A percentile compares a stretch with the other conserved stretches of the same genome.
Evolutionary conservation across 2,797 vertebrate genomes (phyloP).

Genomic region (Thalassophryne amazonica): DNA sequence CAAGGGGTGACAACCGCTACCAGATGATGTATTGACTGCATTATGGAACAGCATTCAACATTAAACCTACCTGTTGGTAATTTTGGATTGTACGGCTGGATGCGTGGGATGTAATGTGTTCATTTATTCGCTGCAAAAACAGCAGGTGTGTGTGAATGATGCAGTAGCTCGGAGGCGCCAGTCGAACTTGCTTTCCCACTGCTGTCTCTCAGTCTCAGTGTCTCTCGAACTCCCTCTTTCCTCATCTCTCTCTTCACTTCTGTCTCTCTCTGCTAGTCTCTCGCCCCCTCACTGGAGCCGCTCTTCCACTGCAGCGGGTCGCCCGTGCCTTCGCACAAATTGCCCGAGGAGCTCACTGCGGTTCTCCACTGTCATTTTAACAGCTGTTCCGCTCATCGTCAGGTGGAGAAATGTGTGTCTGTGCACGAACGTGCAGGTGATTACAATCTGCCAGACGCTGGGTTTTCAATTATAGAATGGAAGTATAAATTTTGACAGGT

Average conservation of each 20-base stretch:
- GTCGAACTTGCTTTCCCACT: constrained; percentile 10
- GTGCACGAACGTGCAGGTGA: constrained; percentile 18
- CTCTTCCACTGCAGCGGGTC: constrained; percentile 41
- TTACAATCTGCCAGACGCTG: constrained; percentile 26
- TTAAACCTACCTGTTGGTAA: constrained; percentile 36
- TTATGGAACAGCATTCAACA: not conserved
- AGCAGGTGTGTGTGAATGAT: constrained; percentile 50
- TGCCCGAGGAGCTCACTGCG: constrained; percentile 40
- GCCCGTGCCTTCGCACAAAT: constrained; percentile 8
- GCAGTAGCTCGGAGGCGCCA: constrained; percentile 27
- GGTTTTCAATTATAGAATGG: constrained; percentile 41
- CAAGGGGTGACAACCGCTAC: not conserved
- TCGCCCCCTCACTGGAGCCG: not conserved
- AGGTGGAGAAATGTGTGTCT: constrained; percentile 23
- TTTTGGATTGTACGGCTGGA: not conserved
- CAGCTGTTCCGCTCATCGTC: constrained; percentile 51
- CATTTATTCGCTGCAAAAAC: constrained; percentile 48
- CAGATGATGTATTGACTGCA: too few species aligned
- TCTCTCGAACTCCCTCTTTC: not conserved
- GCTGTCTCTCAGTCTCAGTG: not conserved
- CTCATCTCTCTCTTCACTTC: not conserved
- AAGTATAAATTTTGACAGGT: constrained; percentile 20
- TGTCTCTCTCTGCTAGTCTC: not conserved
- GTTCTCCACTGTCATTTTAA: constrained; percentile 42
- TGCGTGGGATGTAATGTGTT: constrained; percentile 34